These are phyloP conservation scores for Cephus spinipes DNA, from an alignment of 2,888 invertebrate genomes.

Conservation along the genomic window DNA sequence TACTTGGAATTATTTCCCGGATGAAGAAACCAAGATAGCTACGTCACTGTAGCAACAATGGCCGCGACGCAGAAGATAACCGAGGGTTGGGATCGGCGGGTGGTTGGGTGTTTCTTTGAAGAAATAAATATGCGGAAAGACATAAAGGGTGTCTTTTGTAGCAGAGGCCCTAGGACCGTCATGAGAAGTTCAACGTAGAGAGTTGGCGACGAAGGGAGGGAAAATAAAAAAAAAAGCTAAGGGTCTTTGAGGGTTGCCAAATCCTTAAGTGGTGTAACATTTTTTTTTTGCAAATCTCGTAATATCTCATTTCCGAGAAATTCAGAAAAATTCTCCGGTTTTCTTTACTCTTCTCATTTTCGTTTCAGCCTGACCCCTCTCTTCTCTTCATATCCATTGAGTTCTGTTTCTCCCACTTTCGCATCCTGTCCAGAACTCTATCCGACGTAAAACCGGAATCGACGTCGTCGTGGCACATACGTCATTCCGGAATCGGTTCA, in stretches of 20 bases:
- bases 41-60: background rate
- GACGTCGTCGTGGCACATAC: background rate
- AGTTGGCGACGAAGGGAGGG: background rate
- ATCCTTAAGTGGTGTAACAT: background rate
- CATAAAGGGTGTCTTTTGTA: constrained; percentile 14
- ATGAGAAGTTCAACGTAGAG: background rate
- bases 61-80: background rate
- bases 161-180: constrained; percentile 8
- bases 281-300: background rate
- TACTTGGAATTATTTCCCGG: background rate
- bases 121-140: background rate
- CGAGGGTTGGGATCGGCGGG: background rate
- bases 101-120: background rate
- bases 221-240: background rate
- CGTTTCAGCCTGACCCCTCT: background rate
- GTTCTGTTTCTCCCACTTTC: background rate
- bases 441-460: background rate
- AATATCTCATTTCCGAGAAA: constrained; percentile 24
- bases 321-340: background rate
- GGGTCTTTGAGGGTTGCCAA: background rate
- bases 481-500: background rate
- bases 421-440: background rate
- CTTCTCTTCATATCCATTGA: background rate
- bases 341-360: background rate
- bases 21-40: background rate